Percentiles rank a stretch among this genome's conserved stretches.
phyloP scores from a whole-genome alignment of 2,888 invertebrate species.

The Laothoe populi region DNA sequence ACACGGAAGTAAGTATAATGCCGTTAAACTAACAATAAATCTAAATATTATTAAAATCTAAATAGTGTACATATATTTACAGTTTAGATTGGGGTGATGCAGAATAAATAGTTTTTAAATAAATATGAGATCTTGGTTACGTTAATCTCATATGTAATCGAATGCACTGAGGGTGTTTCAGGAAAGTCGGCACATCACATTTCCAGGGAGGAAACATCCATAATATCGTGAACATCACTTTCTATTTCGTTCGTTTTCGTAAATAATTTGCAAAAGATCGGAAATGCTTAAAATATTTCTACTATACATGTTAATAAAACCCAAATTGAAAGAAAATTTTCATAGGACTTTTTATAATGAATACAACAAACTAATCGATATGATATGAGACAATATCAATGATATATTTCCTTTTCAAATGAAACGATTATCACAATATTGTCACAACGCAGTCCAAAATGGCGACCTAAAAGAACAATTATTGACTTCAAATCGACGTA shows the following conservation, averaged over 20 bases:
- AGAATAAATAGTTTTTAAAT: slow-evolving; percentile 66
- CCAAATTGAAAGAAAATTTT: not conserved
- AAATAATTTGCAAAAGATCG: not conserved
- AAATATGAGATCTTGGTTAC: slow-evolving; percentile 80
- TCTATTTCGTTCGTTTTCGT: not conserved
- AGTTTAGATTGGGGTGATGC: slow-evolving; percentile 54
- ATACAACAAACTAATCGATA: slow-evolving; percentile 5
- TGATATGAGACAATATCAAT: not conserved
- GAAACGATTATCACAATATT: not conserved
- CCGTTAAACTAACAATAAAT: slow-evolving; percentile 47
- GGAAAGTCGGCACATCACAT: not conserved
- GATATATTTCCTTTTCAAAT: not conserved
- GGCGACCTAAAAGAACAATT: too few species aligned
- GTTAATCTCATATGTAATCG: slow-evolving; percentile 68
- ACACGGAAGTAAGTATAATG: slow-evolving; percentile 67
- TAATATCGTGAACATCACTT: not conserved
- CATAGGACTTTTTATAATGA: not conserved
- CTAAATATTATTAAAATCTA: slow-evolving; percentile 51
- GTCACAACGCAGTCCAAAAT: not conserved
- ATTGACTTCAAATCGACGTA: too few species aligned
- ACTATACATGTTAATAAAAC: slow-evolving; percentile 5
- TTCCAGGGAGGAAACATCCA: not conserved
- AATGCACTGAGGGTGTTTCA: not conserved
- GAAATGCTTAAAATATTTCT: slow-evolving; percentile 10
- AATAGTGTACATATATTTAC: slow-evolving; percentile 65